Conservation (phyloP, 35 echinoderm and acorn worm species). For the Ophioderma brevispina region DNA sequence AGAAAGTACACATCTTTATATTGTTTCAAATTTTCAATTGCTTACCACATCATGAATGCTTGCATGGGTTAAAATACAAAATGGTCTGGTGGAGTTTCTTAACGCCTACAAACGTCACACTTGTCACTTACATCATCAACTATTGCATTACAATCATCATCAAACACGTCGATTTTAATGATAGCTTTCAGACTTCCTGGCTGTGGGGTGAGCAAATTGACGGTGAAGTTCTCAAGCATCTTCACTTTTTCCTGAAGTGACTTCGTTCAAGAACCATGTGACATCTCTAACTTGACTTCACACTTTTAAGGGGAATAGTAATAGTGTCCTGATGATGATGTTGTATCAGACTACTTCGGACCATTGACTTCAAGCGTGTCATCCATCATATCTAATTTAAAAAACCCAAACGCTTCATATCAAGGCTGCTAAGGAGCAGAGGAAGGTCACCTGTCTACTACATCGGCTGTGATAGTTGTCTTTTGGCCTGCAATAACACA, state of each 20-base stretch:
- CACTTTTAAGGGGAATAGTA: neutral
- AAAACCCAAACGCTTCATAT: slow-evolving; percentile 26
- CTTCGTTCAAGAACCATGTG: slow-evolving; percentile 19
- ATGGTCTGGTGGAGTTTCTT: slow-evolving; percentile 40
- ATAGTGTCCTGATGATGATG: slow-evolving; percentile 20
- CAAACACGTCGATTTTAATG: slow-evolving; percentile 30
- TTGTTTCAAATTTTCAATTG: slow-evolving; percentile 52
- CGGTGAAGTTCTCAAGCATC: slow-evolving; percentile 37
- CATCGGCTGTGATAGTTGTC: slow-evolving; percentile 32
- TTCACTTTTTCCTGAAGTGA: slow-evolving; percentile 32
- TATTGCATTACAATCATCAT: slow-evolving; percentile 12
- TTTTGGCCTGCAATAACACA: slow-evolving; percentile 35
- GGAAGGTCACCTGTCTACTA: slow-evolving; percentile 46
- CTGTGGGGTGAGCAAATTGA: slow-evolving; percentile 42
- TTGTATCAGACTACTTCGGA: neutral
- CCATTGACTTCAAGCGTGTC: slow-evolving; percentile 53
- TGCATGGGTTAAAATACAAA: slow-evolving; percentile 37
- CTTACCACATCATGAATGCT: slow-evolving; percentile 68
- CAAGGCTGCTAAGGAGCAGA: slow-evolving; percentile 42
- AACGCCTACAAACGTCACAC: slow-evolving; percentile 59
- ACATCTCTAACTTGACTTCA: slow-evolving; percentile 28
- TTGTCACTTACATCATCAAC: slow-evolving; percentile 42
- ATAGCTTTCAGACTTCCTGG: slow-evolving; percentile 40
- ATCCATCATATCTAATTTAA: slow-evolving; percentile 47
- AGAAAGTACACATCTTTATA: slow-evolving; percentile 49